Conservation (phyloP, 2,888 invertebrate species). For the Odontocolon sp. region DNA sequence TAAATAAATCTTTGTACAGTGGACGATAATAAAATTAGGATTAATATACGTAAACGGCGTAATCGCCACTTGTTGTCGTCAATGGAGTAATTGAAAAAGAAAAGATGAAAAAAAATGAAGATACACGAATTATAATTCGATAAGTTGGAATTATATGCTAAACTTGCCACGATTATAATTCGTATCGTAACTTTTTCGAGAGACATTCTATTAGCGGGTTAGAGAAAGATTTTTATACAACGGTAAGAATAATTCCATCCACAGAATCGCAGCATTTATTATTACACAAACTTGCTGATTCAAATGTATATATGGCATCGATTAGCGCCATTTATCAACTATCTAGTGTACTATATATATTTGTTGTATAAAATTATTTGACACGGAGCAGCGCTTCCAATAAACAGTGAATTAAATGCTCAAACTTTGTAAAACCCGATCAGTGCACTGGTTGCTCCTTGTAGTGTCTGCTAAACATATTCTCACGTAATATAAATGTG, state of each 20-base stretch:
- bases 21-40: slow-evolving; percentile 19
- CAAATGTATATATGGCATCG: slow-evolving; percentile 53
- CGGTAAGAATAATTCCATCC: slow-evolving; percentile 54
- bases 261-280: slow-evolving; percentile 46
- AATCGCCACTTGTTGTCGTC: slow-evolving; percentile 21
- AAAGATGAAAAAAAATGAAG: background rate
- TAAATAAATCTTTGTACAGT: slow-evolving; percentile 62
- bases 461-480: slow-evolving; percentile 35
- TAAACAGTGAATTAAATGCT: slow-evolving; percentile 41
- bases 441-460: slow-evolving; percentile 48
- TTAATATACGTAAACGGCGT: slow-evolving; percentile 14
- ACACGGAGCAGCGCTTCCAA: slow-evolving; percentile 55
- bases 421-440: slow-evolving; percentile 47
- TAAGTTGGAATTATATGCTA: background rate
- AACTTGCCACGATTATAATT: background rate
- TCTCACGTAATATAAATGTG: slow-evolving; percentile 21
- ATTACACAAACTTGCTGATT: slow-evolving; percentile 7
- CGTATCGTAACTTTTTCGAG: too few relatives aligned
- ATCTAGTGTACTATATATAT: slow-evolving; percentile 34
- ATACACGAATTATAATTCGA: background rate
- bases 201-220: background rate
- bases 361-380: slow-evolving; percentile 49
- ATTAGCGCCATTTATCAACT: slow-evolving; percentile 5
- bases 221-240: slow-evolving; percentile 38
- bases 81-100: slow-evolving; percentile 23